Base-by-base conservation (phyloP, 2,113 vertebrate genomes). In the Brachionichthys hirsutus region DNA sequence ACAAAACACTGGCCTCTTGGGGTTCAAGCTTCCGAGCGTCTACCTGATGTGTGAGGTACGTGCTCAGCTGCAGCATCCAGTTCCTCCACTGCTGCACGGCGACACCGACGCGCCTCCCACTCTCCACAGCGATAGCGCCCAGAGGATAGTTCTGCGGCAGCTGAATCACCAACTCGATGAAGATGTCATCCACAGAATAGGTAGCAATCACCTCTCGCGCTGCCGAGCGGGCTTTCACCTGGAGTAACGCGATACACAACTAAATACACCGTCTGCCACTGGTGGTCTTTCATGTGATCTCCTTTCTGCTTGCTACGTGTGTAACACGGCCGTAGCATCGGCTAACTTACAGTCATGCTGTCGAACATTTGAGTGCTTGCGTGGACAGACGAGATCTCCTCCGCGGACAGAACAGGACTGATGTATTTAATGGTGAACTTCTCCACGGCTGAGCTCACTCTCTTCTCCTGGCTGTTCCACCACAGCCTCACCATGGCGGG, bases 381-480 rank as follows among this genome's bases (percentile, higher is more conserved):
- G 48, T 98, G 95, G 49, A 99, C 97, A 3, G 95, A 94, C 22
- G 92, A 84, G 74, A 99, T 98, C 87, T 99, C 97, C 88, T 98
- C 94, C 4, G 92, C 91, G 1, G 95, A 99, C 52, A 99, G 94
- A 54, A 97, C 90, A 0, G 70, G 91, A 67, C 95, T 98, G 75
- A 98, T 94, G 0, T 96, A 94, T 63, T 93, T 95, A 78, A 92
- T 95, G 22, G 96, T 99, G 84, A 98, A 99, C 86, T 92, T 94
- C 81, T 99, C 97, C 51, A 94, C 97, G 0, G 92, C 87, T 11
- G 75, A 91, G 83, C 95, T 95, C 70, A 98, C 92, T 4, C 95
- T 93, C 83, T 99, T 99, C 78, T 99, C 97, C 73, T 95, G 96
- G 78, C 94, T 92, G 24, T 95, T 98, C 97, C 97, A 99, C 95